A percentile compares a stretch with the other conserved stretches of the same genome.
Conservation (phyloP, 2,797 vertebrate species). For the Lacerta agilis region DNA sequence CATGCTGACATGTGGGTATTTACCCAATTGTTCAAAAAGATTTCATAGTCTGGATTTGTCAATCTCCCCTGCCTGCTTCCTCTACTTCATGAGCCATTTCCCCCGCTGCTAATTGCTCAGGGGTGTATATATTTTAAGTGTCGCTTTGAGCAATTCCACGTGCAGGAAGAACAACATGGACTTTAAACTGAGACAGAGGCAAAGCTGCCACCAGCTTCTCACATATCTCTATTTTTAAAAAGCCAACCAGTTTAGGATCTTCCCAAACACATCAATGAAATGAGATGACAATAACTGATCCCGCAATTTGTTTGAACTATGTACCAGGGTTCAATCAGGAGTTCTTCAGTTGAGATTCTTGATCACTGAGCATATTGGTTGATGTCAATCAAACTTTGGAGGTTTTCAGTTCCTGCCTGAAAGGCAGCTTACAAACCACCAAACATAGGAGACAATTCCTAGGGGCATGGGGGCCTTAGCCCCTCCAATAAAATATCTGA, state of each 20-base stretch:
- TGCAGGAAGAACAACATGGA: slow-evolving; percentile 15
- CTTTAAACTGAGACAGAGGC: slow-evolving; percentile 6
- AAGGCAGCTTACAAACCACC: too few species aligned
- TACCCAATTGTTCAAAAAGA: slow-evolving; percentile 32
- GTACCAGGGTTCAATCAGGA: neutral
- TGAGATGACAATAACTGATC: neutral
- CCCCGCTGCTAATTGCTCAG: slow-evolving; percentile 31
- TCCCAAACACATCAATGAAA: neutral
- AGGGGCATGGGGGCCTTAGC: too few species aligned
- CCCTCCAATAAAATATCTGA: too few species aligned
- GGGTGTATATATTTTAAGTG: slow-evolving; percentile 13
- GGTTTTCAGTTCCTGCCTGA: too few species aligned
- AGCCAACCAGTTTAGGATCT: neutral
- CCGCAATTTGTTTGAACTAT: neutral
- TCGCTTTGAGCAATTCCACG: slow-evolving; percentile 41
- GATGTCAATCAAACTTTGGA: too few species aligned
- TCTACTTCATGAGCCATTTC: slow-evolving; percentile 6
- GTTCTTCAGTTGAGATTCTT: neutral
- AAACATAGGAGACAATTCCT: too few species aligned
- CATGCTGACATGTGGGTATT: slow-evolving; percentile 19
- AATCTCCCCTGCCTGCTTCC: slow-evolving; percentile 19
- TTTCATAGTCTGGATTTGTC: slow-evolving; percentile 33
- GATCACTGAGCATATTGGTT: too few species aligned
- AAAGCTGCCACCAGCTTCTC: neutral
- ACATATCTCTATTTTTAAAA: neutral